Conservation (phyloP, 2,888 invertebrate species). For the Periphyllus acericola region DNA sequence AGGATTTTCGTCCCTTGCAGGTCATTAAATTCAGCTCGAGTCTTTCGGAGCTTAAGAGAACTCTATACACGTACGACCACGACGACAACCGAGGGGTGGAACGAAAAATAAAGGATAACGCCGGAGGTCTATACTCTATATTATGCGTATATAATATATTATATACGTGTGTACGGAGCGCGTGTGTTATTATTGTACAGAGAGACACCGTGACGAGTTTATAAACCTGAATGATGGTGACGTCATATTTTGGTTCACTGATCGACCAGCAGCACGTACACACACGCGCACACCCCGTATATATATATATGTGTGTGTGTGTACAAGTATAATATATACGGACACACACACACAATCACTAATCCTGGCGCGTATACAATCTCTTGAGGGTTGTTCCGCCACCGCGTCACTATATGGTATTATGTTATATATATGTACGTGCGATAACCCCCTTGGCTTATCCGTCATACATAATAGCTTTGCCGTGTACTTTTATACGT, state of each 20-base stretch:
- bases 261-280: conserved; percentile 40
- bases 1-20: neutral
- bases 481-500: conserved; percentile 26
- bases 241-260: conserved; percentile 35
- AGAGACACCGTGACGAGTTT: conserved; percentile 48
- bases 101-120: conserved; percentile 11
- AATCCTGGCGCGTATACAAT: conserved; percentile 40
- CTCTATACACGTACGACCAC: neutral
- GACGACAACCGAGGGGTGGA: neutral
- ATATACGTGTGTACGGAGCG: neutral
- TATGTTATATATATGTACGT: neutral
- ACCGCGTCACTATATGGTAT: neutral
- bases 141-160: neutral
- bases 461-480: conserved; percentile 32
- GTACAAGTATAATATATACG: neutral
- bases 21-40: conserved; percentile 50
- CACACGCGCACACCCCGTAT: neutral
- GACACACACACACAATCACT: conserved; percentile 20
- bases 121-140: conserved; percentile 1
- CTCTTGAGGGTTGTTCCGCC: conserved; percentile 53
- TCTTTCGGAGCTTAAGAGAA: conserved; percentile 16
- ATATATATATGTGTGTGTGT: neutral
- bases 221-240: conserved; percentile 35
- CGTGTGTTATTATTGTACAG: neutral
- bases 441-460: conserved; percentile 1